Percentiles rank a stretch among this genome's conserved stretches.
These are phyloP conservation scores for Stenodema calcarata DNA, from an alignment of 2,888 invertebrate species.

Conservation along the genomic window DNA sequence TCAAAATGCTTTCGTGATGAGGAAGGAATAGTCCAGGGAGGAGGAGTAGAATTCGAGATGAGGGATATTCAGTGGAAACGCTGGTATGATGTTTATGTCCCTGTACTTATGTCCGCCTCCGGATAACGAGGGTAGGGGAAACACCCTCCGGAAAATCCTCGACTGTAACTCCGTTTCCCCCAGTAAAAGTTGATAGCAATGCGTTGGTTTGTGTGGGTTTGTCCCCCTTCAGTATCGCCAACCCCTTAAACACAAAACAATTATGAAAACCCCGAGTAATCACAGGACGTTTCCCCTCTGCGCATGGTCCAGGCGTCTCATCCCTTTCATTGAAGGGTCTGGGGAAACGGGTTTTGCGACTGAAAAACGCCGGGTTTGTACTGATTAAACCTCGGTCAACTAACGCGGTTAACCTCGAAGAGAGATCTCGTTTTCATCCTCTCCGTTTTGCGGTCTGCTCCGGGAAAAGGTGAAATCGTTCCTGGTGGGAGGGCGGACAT, in stretches of 20 bases:
- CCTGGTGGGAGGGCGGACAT: background rate
- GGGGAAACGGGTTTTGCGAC: background rate
- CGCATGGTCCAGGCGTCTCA: background rate
- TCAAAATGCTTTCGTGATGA: too few species aligned
- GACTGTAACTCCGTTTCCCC: too few species aligned
- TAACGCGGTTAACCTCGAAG: background rate
- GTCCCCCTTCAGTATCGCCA: background rate
- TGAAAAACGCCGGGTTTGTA: background rate
- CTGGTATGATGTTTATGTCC: too few species aligned
- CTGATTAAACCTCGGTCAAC: slow-evolving; percentile 2
- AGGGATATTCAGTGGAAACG: too few species aligned
- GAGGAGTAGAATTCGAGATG: too few species aligned
- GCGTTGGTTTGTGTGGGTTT: background rate
- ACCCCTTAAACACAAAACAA: background rate
- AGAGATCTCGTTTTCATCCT: background rate
- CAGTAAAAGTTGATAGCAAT: background rate
- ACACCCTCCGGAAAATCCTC: too few species aligned
- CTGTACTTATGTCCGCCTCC: too few species aligned
- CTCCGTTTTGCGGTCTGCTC: background rate
- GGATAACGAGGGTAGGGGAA: too few species aligned
- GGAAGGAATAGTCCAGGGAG: too few species aligned
- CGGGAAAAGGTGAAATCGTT: background rate
- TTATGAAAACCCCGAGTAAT: background rate
- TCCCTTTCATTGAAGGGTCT: background rate
- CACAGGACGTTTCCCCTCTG: background rate